Conservation (phyloP, 2,797 vertebrate genomes). For the Sebastes aleutianus region DNA sequence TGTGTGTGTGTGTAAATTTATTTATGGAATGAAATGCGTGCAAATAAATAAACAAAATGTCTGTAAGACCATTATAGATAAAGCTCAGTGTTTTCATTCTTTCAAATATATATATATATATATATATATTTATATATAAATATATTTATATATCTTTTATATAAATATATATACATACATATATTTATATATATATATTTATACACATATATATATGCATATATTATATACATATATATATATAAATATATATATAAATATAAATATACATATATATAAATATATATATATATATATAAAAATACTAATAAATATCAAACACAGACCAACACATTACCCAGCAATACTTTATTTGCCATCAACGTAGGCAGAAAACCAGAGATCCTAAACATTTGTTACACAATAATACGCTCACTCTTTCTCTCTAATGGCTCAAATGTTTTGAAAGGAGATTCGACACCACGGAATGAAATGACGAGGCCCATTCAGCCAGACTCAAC, state of each 20-base stretch:
- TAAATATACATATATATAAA: too few relatives aligned
- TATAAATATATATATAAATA: too few relatives aligned
- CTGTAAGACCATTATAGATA: not conserved
- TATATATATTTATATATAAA: too few relatives aligned
- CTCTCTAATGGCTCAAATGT: not conserved
- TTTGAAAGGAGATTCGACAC: not conserved
- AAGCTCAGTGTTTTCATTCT: not conserved
- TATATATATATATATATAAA: too few relatives aligned
- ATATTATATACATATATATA: too few relatives aligned
- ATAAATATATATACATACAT: too few relatives aligned
- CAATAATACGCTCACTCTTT: constrained; percentile 20
- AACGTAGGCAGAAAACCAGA: constrained; percentile 27
- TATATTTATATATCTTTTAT: too few relatives aligned
- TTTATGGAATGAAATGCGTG: constrained; percentile 37
- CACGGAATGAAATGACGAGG: not conserved
- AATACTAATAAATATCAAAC: not conserved
- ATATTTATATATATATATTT: too few relatives aligned
- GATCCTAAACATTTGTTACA: constrained; percentile 10
- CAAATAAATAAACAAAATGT: not conserved
- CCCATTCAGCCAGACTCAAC: not conserved
- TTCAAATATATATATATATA: too few relatives aligned
- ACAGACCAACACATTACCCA: not conserved
- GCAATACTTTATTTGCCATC: constrained; percentile 11
- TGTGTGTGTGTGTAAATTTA: not conserved
- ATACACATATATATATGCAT: too few relatives aligned